Evolutionary conservation across 2,797 vertebrate genomes (phyloP).

Genomic region (Gila robusta): DNA sequence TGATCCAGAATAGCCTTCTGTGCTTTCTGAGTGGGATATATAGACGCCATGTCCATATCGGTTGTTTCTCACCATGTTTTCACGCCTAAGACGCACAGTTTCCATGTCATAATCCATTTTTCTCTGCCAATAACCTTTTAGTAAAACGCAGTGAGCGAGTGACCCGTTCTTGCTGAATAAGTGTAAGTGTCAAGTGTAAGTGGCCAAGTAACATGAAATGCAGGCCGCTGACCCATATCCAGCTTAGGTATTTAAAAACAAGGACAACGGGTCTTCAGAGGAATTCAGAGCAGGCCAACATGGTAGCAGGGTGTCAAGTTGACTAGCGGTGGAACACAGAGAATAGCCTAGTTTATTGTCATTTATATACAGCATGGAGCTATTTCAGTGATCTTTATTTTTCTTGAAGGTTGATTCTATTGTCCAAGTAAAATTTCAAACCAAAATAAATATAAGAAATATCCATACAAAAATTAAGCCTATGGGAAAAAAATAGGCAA

Average conservation of each 20-base stretch:
- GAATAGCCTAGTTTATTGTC: neutral
- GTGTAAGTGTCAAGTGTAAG: neutral
- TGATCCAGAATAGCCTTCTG: neutral
- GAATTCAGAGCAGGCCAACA: neutral
- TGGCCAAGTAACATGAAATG: conserved; percentile 7
- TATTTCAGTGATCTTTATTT: neutral
- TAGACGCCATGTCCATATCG: neutral
- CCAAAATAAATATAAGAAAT: neutral
- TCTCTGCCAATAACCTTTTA: neutral
- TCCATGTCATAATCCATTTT: neutral
- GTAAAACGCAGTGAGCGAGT: neutral
- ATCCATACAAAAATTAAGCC: neutral
- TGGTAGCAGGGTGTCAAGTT: neutral
- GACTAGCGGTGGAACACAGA: neutral
- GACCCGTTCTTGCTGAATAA: neutral
- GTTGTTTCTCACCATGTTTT: conserved; percentile 17
- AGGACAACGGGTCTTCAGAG: neutral
- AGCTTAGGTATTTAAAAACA: conserved; percentile 11
- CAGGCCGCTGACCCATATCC: neutral
- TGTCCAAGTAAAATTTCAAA: neutral
- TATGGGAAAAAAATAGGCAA: no score
- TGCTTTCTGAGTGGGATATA: neutral
- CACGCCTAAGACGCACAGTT: neutral
- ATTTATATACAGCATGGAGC: neutral
- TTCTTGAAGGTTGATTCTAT: neutral